phyloP scores from a whole-genome alignment of 2,113 vertebrate species.

The Hippoglossus stenolepis region DNA sequence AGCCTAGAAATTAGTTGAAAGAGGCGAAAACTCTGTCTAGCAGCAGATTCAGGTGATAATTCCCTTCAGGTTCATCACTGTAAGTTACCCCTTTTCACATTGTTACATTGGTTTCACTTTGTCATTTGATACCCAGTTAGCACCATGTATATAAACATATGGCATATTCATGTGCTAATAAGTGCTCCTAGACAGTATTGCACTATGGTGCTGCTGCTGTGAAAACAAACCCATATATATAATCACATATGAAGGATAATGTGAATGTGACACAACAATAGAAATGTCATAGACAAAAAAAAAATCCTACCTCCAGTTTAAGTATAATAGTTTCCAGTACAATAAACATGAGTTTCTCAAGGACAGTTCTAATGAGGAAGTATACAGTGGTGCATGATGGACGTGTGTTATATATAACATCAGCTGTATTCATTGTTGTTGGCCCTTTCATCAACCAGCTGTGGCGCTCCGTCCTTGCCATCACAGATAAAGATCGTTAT shows the following conservation, averaged over 20 bases:
- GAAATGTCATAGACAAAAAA: neutral
- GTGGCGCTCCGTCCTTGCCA: neutral
- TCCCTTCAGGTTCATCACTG: no score
- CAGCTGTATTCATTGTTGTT: neutral
- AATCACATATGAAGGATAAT: neutral
- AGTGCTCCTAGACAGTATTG: no score
- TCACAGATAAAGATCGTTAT: neutral
- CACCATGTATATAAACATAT: neutral
- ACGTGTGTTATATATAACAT: conserved; percentile 6
- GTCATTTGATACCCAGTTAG: no score
- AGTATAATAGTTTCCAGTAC: no score
- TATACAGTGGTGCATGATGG: neutral
- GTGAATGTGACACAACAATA: neutral
- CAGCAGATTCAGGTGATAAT: no score
- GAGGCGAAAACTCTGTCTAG: no score
- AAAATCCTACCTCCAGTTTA: no score
- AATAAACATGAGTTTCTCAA: conserved; percentile 12
- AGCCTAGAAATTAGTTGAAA: no score
- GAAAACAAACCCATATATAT: neutral
- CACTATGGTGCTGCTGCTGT: neutral
- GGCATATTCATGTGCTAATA: neutral
- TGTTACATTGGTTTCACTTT: no score
- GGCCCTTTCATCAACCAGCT: conserved; percentile 4
- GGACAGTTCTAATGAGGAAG: conserved; percentile 20
- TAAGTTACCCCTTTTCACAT: no score